Base-by-base conservation (phyloP, 2,113 vertebrate genomes). In the Okapia johnstoni region DNA sequence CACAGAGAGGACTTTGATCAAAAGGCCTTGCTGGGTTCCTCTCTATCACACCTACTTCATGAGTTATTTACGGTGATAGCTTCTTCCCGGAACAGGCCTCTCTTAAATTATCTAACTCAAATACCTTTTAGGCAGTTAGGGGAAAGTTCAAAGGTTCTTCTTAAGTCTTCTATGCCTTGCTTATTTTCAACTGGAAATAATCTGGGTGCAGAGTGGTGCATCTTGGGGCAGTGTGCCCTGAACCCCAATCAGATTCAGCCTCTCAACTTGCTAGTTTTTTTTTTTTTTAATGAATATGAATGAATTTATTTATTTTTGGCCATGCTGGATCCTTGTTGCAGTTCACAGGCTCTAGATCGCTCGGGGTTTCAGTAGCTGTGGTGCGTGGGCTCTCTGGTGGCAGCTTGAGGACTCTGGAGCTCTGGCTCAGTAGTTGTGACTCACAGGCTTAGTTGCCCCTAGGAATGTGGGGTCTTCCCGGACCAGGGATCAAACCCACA, bases 301-400 rank as follows among this genome's bases (percentile, higher is more conserved):
- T 76, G 23, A 25, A 26, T 43, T 7, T 76, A 43, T 43, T 43
- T 43, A 14, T 26, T 43, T 76, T 26, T 76, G 70, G 70, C 23
- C 23, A 25, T 2, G 23, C 70, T 43, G 70, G 11, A 43, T 43
- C 70, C 70, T 26, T 26, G 11, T 76, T 43, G 70, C 36, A 3
- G 1, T 14, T 11, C 6, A 0, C 6, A 14, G 70, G 23, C 36
- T 76, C 23, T 26, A 26, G 36, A 43, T 2, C 0, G 2, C 70
- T 43, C 0, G 1, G 70, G 70, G 70, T 26, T 43, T 76, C 70
- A 26, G 70, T 13, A 43, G 36, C 36, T 76, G 21, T 25, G 70
- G 70, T 25, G 11, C 3, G 0, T 43, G 70, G 23, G 23, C 36
- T 43, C 70, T 4, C 5, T 76, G 36, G 21, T 14, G 70, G 70